Evolutionary conservation across 2,113 vertebrate species (phyloP).

Genomic region (Crotalus viridis): DNA sequence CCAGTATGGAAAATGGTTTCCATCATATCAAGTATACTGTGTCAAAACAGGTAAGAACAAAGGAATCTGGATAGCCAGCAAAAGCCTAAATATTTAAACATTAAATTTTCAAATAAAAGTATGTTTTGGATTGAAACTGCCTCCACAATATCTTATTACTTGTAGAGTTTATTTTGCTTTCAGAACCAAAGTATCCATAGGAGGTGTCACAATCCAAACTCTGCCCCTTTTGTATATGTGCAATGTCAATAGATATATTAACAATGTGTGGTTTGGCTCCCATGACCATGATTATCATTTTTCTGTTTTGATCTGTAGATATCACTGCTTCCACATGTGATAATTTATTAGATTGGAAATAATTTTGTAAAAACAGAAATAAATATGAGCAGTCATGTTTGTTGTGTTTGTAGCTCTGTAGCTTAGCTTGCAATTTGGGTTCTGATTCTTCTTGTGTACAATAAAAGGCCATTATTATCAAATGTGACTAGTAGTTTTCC

Average conservation of each 20-base stretch:
- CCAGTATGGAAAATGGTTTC: conserved; percentile 86
- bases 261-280: background rate
- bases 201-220: background rate
- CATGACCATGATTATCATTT: background rate
- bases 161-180: background rate
- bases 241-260: background rate
- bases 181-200: background rate
- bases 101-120: background rate
- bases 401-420: background rate
- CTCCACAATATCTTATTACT: background rate
- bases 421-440: background rate
- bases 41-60: conserved; percentile 74
- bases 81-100: background rate
- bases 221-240: background rate
- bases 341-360: background rate
- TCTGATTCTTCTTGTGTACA: background rate
- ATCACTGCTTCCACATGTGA: background rate
- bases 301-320: background rate
- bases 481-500: conserved; percentile 6
- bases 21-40: conserved; percentile 82
- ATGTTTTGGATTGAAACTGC: background rate
- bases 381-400: background rate
- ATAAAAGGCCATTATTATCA: background rate
- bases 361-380: background rate
- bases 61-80: background rate